Evolutionary conservation across 2,113 vertebrate genomes (phyloP).

Genomic region (Periophthalmus modestus): DNA sequence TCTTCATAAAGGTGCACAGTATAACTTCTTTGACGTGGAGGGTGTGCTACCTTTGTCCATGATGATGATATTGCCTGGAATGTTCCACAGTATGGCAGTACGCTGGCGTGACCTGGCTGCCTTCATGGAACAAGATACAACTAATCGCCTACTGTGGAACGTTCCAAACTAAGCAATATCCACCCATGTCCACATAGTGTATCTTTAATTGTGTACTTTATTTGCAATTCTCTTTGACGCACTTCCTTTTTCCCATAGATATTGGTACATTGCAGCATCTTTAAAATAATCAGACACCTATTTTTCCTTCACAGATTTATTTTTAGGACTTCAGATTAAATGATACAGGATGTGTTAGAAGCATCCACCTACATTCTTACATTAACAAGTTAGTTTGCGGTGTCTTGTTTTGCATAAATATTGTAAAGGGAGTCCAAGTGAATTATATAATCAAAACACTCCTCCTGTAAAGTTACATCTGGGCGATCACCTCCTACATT

Average conservation of each 20-base stretch:
- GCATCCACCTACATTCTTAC: constrained; percentile 6
- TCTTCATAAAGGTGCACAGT: too few relatives aligned
- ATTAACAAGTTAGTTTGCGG: background rate
- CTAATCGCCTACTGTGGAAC: too few relatives aligned
- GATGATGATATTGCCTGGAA: too few relatives aligned
- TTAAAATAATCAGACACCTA: background rate
- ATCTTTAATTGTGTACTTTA: too few relatives aligned
- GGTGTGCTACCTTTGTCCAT: too few relatives aligned
- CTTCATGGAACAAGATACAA: too few relatives aligned
- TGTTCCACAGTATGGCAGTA: too few relatives aligned
- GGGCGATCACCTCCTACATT: constrained; percentile 2
- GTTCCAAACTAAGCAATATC: too few relatives aligned
- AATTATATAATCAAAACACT: constrained; percentile 6
- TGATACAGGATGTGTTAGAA: background rate
- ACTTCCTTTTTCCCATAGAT: background rate
- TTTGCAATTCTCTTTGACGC: background rate
- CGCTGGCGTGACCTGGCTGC: too few relatives aligned
- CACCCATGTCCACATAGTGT: too few relatives aligned
- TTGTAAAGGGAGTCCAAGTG: background rate
- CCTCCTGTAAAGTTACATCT: background rate
- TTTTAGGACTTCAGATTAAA: background rate
- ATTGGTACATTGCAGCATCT: constrained; percentile 22
- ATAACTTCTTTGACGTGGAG: too few relatives aligned
- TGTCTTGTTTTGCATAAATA: constrained; percentile 5
- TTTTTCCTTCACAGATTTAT: constrained; percentile 13